Conservation (phyloP, 2,888 invertebrate genomes). For the Phyllotreta striolata region DNA sequence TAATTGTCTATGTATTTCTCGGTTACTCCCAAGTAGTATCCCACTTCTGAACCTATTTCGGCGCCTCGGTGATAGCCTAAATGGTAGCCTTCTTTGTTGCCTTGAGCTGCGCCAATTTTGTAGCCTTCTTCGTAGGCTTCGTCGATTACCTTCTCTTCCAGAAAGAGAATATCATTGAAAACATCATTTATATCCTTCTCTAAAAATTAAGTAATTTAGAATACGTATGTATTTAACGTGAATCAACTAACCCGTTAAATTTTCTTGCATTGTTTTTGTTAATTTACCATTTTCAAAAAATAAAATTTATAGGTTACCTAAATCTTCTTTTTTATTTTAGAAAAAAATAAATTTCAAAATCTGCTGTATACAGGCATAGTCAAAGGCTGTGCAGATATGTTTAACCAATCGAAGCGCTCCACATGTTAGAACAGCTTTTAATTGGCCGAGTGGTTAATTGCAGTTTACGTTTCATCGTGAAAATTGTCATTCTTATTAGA, state of each 20-base stretch:
- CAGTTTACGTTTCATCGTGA: constrained; percentile 23
- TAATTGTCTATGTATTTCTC: constrained; percentile 55
- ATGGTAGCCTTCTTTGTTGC: constrained; percentile 74
- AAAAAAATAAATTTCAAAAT: no score
- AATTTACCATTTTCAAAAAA: no score
- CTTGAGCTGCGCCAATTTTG: constrained; percentile 67
- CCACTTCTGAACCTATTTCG: constrained; percentile 79
- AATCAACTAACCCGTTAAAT: not conserved
- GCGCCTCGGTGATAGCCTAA: constrained; percentile 81
- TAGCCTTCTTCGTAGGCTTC: constrained; percentile 75
- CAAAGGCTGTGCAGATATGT: not conserved
- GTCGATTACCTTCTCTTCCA: constrained; percentile 72
- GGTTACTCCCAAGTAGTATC: constrained; percentile 73
- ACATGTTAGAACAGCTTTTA: constrained; percentile 49
- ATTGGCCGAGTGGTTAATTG: constrained; percentile 23
- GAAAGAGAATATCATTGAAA: constrained; percentile 74
- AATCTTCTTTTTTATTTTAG: no score
- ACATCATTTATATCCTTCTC: constrained; percentile 76
- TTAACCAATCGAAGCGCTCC: constrained; percentile 50
- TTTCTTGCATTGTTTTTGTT: constrained; percentile 1
- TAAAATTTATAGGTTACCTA: no score
- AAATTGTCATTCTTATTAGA: constrained; percentile 23
- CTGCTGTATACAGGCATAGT: no score
- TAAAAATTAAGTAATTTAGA: constrained; percentile 9
- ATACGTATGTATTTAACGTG: not conserved